Base-by-base conservation (phyloP, 37 sponge, comb jelly and placozoan species). In the Haliclona indistincta region DNA sequence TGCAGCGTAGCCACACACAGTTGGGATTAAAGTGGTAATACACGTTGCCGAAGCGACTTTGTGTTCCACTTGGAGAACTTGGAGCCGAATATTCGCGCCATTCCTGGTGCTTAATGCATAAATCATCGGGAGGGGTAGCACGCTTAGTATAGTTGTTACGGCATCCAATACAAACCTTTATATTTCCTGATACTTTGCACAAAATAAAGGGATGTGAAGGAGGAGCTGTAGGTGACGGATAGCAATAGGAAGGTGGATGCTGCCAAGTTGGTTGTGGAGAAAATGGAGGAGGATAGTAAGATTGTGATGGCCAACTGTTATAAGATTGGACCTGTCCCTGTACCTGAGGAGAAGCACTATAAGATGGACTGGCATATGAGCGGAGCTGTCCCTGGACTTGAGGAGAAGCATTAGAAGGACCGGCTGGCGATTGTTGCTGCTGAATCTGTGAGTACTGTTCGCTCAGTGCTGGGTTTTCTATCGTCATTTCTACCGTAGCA, bases 31-130 rank as follows among this genome's bases (percentile, higher is more conserved):
- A 75, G 40, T 75, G 76, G 38, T 75, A 75, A 28, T 75, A 75
- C 4, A 73, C 73, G 34, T 73, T 73, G 15, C 38, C 55, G 53
- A 54, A 73, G 8, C 58, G 23, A 22, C 22, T 39, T 2, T 53
- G 33, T 13, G 55, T 28, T 22, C 4, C 4, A 30, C 6, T 32
- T 6, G 25, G 38, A 40, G 52, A 15, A 8, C 70, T 42, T 1
- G n/a, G 36, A 32, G 73, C 72, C 3, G 53, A 42, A 61, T 45
- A 80, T 49, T 40, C 49, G 34, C 65, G 63, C 81, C 71, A 80
- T 42, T 80, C 81, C 61, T 70, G 34, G 30, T 80, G 81, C 29
- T 39, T 35, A 5, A 80, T 68, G 53, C 81, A 80, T 37, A 80
- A 25, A 34, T 80, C 54, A 61, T 71, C 28, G 3, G 80, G 80